Percentiles rank a stretch among this genome's conserved stretches.
phyloP scores from a whole-genome alignment of 2,888 invertebrate genomes.

The Zaprionus obscuricornis region DNA sequence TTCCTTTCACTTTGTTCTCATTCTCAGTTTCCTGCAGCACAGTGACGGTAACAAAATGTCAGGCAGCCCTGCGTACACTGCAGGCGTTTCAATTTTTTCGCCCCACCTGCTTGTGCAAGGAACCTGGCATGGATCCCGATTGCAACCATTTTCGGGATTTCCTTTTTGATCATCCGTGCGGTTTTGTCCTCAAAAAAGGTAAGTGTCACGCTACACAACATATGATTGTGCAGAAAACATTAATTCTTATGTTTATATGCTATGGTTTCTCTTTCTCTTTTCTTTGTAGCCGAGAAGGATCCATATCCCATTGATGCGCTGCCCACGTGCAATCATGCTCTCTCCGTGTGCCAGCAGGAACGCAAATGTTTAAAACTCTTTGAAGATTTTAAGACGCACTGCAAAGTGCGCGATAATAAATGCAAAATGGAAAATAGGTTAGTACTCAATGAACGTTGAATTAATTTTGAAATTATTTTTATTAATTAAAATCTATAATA shows the following conservation, averaged over 20 bases:
- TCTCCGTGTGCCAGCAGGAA: conserved; percentile 92
- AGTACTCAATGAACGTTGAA: conserved; percentile 76
- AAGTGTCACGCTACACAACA: conserved; percentile 41
- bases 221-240: not conserved
- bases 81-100: conserved; percentile 97
- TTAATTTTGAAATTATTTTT: no score
- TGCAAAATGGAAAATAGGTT: conserved; percentile 96
- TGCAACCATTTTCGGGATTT: conserved; percentile 97
- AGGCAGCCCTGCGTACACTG: conserved; percentile 93
- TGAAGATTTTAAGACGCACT: conserved; percentile 93
- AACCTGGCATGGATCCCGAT: conserved; percentile 94
- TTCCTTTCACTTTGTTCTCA: no score
- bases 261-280: not conserved
- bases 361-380: conserved; percentile 91
- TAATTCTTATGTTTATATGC: not conserved
- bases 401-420: conserved; percentile 93
- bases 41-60: conserved; percentile 96
- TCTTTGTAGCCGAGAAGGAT: conserved; percentile 88
- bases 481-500: no score
- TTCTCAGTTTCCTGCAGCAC: conserved; percentile 96
- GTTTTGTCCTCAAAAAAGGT: conserved; percentile 95
- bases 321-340: conserved; percentile 94
- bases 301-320: conserved; percentile 94
- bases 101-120: conserved; percentile 95
- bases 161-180: conserved; percentile 96